Conservation (phyloP, 2,888 invertebrate species). For the Synergus itoensis region DNA sequence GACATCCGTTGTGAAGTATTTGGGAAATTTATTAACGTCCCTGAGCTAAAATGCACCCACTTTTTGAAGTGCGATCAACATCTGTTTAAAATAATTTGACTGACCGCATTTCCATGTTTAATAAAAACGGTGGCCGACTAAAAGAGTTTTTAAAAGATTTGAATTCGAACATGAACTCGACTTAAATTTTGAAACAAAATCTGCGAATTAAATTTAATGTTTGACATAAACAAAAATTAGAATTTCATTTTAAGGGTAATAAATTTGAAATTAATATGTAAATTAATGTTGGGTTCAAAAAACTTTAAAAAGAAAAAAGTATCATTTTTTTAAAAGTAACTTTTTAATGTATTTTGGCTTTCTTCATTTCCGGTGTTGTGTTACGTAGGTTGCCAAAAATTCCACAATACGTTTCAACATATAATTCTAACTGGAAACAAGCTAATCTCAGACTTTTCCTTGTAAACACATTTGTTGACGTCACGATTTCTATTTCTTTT, state of each 20-base stretch:
- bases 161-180: too few relatives aligned
- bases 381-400: constrained; percentile 13
- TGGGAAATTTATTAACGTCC: neutral
- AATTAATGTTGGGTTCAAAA: neutral
- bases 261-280: neutral
- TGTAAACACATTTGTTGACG: constrained; percentile 6
- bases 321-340: neutral
- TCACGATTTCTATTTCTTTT: constrained; percentile 4
- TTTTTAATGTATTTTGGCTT: neutral
- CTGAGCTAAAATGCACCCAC: neutral
- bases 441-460: constrained; percentile 5
- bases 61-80: neutral
- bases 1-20: neutral
- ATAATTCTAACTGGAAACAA: neutral
- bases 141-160: too few relatives aligned
- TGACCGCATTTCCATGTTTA: neutral
- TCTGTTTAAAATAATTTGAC: neutral
- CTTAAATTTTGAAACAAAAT: neutral
- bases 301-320: neutral
- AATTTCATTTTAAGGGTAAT: neutral
- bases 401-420: constrained; percentile 6
- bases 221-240: too few relatives aligned
- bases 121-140: neutral
- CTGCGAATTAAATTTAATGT: neutral
- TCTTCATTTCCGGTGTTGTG: constrained; percentile 15